These are phyloP conservation scores for Mesitornis unicolor DNA, from an alignment of 2,113 vertebrate species.

Conservation along the genomic window DNA sequence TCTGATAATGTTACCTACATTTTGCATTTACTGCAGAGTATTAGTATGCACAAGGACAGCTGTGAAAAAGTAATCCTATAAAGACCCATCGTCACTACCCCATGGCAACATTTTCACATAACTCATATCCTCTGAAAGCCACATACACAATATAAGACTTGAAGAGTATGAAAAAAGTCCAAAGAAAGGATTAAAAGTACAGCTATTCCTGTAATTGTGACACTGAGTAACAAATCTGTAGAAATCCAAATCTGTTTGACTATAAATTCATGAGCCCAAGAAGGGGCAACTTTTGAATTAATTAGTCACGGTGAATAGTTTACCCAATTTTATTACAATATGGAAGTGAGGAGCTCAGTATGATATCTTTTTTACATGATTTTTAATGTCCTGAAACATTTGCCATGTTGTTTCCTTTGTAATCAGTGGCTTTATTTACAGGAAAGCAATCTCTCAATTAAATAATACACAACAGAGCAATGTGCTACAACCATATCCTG, in stretches of 20 bases:
- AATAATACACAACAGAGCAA: background rate
- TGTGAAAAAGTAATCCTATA: background rate
- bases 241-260: slow-evolving; percentile 6
- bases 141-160: background rate
- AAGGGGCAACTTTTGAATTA: slow-evolving; percentile 14
- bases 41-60: background rate
- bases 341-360: background rate
- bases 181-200: background rate
- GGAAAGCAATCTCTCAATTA: background rate
- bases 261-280: slow-evolving; percentile 24
- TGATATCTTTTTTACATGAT: background rate
- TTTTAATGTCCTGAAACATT: slow-evolving; percentile 16
- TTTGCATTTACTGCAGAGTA: background rate
- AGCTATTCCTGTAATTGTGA: background rate
- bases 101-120: background rate
- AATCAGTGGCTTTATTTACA: background rate
- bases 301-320: slow-evolving; percentile 22
- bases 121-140: background rate
- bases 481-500: background rate
- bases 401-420: background rate
- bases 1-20: background rate
- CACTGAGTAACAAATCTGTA: background rate
- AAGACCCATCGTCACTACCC: background rate
- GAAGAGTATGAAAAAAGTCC: background rate
- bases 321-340: slow-evolving; percentile 11